Evolutionary conservation across 2,797 vertebrate species (phyloP).

Genomic region (Clarias laeviceps): DNA sequence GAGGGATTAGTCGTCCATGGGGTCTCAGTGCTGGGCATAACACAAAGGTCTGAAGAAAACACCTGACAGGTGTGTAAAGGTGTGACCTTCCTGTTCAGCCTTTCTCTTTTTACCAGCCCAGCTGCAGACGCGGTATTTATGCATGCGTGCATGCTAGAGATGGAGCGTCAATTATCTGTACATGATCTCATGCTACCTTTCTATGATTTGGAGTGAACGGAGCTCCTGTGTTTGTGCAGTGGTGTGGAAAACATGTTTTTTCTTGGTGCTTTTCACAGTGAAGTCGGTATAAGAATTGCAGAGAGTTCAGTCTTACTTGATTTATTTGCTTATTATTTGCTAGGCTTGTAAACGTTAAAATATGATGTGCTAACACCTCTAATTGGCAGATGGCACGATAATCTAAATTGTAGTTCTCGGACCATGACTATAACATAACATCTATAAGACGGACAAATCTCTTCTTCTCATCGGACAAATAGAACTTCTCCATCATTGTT

Average conservation of each 20-base stretch:
- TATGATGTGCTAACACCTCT: background rate
- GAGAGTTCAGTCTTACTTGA: background rate
- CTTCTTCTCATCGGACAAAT: no score
- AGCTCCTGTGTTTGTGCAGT: slow-evolving; percentile 54
- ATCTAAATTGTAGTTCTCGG: background rate
- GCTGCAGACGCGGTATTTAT: slow-evolving; percentile 10
- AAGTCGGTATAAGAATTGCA: background rate
- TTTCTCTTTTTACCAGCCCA: slow-evolving; percentile 16
- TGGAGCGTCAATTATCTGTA: slow-evolving; percentile 34
- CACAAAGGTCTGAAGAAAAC: slow-evolving; percentile 32
- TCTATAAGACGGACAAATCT: background rate
- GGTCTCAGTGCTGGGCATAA: slow-evolving; percentile 18
- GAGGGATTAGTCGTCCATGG: slow-evolving; percentile 30
- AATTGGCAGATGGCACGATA: background rate
- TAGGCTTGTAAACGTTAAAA: background rate
- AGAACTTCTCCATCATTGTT: background rate
- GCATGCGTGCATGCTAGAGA: background rate
- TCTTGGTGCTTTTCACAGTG: background rate
- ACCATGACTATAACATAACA: background rate
- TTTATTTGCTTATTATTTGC: background rate
- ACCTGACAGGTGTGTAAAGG: slow-evolving; percentile 52
- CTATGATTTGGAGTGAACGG: slow-evolving; percentile 29
- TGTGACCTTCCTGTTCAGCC: slow-evolving; percentile 31
- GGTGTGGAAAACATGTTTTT: slow-evolving; percentile 33
- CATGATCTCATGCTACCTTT: slow-evolving; percentile 44